Evolutionary conservation across 2,113 vertebrate species (phyloP), one percentile per base, ranked within the genome.

Genomic region (Boulengeromyrus knoepffleri): DNA sequence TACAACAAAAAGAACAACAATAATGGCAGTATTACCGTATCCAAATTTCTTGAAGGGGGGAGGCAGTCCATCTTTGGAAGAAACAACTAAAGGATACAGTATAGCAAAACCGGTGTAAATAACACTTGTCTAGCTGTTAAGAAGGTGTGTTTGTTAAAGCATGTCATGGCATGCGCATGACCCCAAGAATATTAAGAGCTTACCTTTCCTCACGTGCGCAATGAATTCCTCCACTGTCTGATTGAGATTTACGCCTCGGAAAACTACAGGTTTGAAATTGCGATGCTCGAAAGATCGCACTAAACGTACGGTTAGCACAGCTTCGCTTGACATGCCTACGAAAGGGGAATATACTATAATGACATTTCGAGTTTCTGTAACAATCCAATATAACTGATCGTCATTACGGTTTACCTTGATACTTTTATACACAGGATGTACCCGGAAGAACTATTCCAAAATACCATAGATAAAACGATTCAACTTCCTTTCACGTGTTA

Each of bases 211-310:
- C 45, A 99, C 96, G 56, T 96, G 94, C 42, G 91, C 45, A 0
- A 97, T 95, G 90, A 99, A 99, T n/a, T 98, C 96, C 86, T 93
- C 94, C 19, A 97, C 97, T 1, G 95, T 97, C 90, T 97, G 97
- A 1, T 97, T 94, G 91, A 99, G 70, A 49, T 92, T 45, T 15
- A 99, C 95, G 0, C 93, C 93, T 12, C 93, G 96, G 90, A 97
- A 98, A 1, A 99, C 97, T 0, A 99, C 90, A 0, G 96, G 96
- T 7, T 92, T 96, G 93, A 99, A 99, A 93, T 99, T 99, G 0
- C 96, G 94, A 94, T 99, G 96, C 19, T 98, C 95, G 77, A 99
- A 99, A 0, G 98, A 99, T 42, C 97, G 94, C 21, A 99, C 96
- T 0, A 99, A 95, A 0, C 98, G 97, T n/a, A 99, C 97, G 0